A percentile compares a stretch with the other conserved stretches of the same genome.
Evolutionary conservation across 2,113 vertebrate species (phyloP).

Genomic region (Felis catus): DNA sequence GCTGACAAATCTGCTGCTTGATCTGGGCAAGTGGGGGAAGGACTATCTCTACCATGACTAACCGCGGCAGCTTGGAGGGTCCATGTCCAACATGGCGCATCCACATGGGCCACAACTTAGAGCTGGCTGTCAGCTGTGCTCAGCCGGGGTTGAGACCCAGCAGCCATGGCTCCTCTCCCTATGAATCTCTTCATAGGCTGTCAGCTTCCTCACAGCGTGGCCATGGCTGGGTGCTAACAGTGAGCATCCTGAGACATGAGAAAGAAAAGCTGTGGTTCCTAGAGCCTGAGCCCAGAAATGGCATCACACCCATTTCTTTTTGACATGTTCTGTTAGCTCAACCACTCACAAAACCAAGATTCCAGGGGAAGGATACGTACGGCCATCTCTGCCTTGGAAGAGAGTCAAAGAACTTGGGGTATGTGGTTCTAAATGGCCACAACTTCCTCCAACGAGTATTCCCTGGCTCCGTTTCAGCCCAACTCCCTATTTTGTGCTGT

Average conservation of each 20-base stretch:
- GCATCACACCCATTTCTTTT: background rate
- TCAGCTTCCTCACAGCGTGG: background rate
- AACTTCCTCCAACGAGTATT: background rate
- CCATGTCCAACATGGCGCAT: background rate
- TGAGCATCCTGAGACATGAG: background rate
- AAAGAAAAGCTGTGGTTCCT: background rate
- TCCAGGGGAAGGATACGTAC: background rate
- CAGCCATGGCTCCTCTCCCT: background rate
- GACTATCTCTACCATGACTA: background rate
- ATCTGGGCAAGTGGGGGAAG: background rate
- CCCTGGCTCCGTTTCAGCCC: background rate
- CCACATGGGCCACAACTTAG: background rate
- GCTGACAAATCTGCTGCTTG: background rate
- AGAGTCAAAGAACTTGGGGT: background rate
- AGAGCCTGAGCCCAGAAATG: background rate
- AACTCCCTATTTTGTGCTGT: background rate
- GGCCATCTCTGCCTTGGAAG: background rate
- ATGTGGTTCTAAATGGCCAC: background rate
- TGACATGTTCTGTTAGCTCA: background rate
- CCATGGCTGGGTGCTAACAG: background rate
- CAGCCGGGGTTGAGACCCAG: background rate
- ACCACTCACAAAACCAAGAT: background rate
- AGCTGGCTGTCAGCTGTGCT: background rate
- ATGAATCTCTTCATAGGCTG: background rate
- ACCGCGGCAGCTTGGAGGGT: background rate